Evolutionary conservation across 92 coral and sea anemone species (phyloP).

Genomic region (Nematostella vectensis): DNA sequence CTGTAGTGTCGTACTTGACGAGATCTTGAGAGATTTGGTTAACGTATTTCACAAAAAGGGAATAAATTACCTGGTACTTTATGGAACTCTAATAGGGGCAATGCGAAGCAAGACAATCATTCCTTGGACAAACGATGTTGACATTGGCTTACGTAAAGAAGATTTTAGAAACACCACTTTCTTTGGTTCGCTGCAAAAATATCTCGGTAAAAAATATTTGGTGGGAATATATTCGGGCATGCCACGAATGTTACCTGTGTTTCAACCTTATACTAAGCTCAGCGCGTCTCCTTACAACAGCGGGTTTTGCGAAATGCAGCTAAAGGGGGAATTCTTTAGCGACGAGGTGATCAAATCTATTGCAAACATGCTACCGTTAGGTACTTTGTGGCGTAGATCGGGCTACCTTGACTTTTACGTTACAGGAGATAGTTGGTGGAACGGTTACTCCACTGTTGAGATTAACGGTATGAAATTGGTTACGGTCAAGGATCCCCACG

Average conservation of each 20-base stretch:
- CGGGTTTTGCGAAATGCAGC: constrained; percentile 21
- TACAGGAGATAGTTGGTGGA: constrained; percentile 22
- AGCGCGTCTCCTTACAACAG: constrained; percentile 3
- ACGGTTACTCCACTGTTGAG: constrained; percentile 10
- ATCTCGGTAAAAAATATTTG: background rate
- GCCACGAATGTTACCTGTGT: constrained; percentile 13
- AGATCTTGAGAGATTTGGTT: constrained; percentile 8
- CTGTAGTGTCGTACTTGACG: constrained; percentile 2
- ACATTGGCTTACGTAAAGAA: constrained; percentile 8
- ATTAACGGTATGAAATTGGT: constrained; percentile 15
- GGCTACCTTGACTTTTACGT: constrained; percentile 22
- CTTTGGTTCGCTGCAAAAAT: background rate
- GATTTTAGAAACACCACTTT: constrained; percentile 6
- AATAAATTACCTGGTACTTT: constrained; percentile 8
- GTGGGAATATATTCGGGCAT: constrained; percentile 5
- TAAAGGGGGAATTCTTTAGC: constrained; percentile 11
- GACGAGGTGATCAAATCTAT: constrained; percentile 5
- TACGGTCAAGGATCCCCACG: constrained; percentile 33
- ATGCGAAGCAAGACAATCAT: constrained; percentile 20
- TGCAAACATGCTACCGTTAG: background rate
- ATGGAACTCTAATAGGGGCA: constrained; percentile 32
- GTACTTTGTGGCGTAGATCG: constrained; percentile 14
- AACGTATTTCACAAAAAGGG: constrained; percentile 17
- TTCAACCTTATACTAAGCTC: constrained; percentile 5
- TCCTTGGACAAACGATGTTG: constrained; percentile 29